Percentiles rank a stretch among this genome's conserved stretches.
These are phyloP conservation scores for Sycophaga agraensis DNA, from an alignment of 1,140 invertebrate species.

Conservation along the genomic window DNA sequence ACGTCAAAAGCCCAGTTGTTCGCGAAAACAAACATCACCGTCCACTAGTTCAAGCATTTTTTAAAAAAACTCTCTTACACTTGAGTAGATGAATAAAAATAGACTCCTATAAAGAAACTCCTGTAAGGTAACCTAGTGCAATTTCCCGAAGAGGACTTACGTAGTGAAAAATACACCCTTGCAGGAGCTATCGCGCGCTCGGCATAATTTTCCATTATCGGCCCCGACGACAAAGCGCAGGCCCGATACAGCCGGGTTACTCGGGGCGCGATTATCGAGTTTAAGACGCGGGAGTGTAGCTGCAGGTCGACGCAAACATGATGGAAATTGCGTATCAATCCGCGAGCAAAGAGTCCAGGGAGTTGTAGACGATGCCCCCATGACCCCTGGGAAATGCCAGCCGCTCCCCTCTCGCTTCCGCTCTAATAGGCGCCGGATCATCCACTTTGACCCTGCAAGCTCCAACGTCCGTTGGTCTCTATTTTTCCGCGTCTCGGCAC, in stretches of 20 bases:
- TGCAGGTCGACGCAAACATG: slow-evolving; percentile 33
- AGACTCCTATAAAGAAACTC: too few species aligned
- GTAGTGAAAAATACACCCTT: too few species aligned
- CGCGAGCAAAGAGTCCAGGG: slow-evolving; percentile 46
- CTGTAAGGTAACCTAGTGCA: too few species aligned
- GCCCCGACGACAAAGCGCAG: neutral
- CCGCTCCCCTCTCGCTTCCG: slow-evolving; percentile 1
- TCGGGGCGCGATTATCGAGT: slow-evolving; percentile 44
- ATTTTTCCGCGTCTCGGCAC: neutral
- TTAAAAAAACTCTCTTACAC: too few species aligned
- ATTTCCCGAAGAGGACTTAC: too few species aligned
- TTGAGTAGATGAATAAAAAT: too few species aligned
- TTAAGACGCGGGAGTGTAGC: slow-evolving; percentile 23
- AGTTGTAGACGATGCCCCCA: slow-evolving; percentile 44
- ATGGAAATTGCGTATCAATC: slow-evolving; percentile 53
- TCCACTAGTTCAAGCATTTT: too few species aligned
- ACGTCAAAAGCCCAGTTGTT: too few species aligned
- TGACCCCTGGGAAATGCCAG: neutral
- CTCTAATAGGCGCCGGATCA: slow-evolving; percentile 19
- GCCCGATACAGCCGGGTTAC: neutral
- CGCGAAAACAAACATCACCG: too few species aligned
- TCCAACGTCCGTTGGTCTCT: too few species aligned
- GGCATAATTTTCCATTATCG: slow-evolving; percentile 15
- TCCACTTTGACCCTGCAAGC: slow-evolving; percentile 10
- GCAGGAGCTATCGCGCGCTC: too few species aligned